Percentiles rank a stretch among this genome's conserved stretches.
phyloP scores from a whole-genome alignment of 2,888 invertebrate genomes.

The Napeogenes inachia region DNA sequence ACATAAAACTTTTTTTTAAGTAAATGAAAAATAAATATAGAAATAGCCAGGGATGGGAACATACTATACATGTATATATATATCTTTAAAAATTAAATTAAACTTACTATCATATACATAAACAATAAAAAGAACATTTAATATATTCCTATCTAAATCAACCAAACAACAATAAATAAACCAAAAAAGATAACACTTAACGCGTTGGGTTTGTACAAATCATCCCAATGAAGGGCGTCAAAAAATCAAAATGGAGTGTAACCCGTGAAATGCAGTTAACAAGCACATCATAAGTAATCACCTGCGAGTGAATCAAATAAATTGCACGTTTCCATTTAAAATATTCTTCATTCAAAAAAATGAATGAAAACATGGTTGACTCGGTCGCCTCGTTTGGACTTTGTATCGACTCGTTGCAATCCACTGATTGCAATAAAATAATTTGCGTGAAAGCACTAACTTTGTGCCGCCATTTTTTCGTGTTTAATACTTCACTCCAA shows the following conservation, averaged over 20 bases:
- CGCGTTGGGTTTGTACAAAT: slow-evolving; percentile 24
- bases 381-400: slow-evolving; percentile 53
- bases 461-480: slow-evolving; percentile 35
- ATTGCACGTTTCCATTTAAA: slow-evolving; percentile 65
- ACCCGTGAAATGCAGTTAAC: slow-evolving; percentile 56
- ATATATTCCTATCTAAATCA: neutral
- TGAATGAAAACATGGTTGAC: slow-evolving; percentile 52
- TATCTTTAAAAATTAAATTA: too few species aligned
- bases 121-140: too few species aligned
- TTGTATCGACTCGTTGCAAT: slow-evolving; percentile 41
- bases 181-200: slow-evolving; percentile 1
- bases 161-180: neutral
- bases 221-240: slow-evolving; percentile 25
- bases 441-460: slow-evolving; percentile 51
- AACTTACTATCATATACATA: too few species aligned
- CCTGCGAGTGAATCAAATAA: slow-evolving; percentile 62
- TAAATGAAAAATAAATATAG: too few species aligned
- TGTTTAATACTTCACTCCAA: slow-evolving; percentile 22
- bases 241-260: slow-evolving; percentile 30
- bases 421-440: slow-evolving; percentile 58
- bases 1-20: too few species aligned
- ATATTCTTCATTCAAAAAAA: slow-evolving; percentile 54
- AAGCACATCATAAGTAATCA: slow-evolving; percentile 70
- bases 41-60: too few species aligned
- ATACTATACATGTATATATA: too few species aligned